Conservation (phyloP, 2,888 invertebrate genomes). For the Troides oblongomaculatus region DNA sequence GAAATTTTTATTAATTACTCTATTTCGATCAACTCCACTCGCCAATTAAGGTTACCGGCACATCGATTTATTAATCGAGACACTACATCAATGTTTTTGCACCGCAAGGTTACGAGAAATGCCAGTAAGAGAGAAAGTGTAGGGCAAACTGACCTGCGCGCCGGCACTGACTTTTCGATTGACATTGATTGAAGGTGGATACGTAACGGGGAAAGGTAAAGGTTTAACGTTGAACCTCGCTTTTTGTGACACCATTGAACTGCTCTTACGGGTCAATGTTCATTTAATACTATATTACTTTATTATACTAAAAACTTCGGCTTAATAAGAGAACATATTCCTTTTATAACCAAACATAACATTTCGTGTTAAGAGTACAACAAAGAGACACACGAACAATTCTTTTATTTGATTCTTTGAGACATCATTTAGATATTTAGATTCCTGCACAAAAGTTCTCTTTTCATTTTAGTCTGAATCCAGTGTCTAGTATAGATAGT, state of each 20-base stretch:
- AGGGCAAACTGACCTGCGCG: conserved; percentile 44
- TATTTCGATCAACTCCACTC: conserved; percentile 39
- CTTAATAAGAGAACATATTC: too few relatives aligned
- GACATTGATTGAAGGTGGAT: conserved; percentile 54
- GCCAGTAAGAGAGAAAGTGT: conserved; percentile 48
- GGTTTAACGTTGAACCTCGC: conserved; percentile 33
- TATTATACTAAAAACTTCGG: too few relatives aligned
- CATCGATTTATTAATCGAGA: conserved; percentile 27
- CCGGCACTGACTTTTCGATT: conserved; percentile 55
- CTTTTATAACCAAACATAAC: too few relatives aligned
- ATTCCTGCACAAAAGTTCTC: background rate
- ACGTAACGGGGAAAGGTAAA: conserved; percentile 43
- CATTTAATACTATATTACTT: too few relatives aligned
- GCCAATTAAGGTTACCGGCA: conserved; percentile 31
- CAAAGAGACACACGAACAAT: too few relatives aligned
- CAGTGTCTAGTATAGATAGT: background rate
- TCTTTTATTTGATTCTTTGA: too few relatives aligned
- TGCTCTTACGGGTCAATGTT: background rate
- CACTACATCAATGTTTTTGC: conserved; percentile 25
- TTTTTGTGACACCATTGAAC: conserved; percentile 3
- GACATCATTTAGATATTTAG: too few relatives aligned
- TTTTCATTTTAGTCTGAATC: background rate
- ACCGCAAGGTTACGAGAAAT: conserved; percentile 29
- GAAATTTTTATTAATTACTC: conserved; percentile 59
- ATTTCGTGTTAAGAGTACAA: too few relatives aligned